phyloP scores from a whole-genome alignment of 2,888 invertebrate genomes.

The Meiosimyza decipiens region DNA sequence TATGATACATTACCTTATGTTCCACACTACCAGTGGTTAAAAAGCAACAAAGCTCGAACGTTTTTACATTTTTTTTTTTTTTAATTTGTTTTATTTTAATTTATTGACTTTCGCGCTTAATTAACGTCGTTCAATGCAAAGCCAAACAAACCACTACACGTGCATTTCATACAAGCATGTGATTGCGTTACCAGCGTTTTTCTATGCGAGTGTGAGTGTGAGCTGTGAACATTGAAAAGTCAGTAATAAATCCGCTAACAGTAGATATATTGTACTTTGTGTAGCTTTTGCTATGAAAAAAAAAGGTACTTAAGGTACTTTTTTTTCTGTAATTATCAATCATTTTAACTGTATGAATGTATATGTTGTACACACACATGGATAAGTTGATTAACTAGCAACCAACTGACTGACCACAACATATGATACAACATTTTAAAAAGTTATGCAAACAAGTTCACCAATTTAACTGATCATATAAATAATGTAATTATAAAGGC shows the following conservation, averaged over 20 bases:
- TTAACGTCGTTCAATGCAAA: conserved; percentile 11
- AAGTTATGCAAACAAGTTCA: no score
- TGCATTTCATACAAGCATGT: not conserved
- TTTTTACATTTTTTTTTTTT: no score
- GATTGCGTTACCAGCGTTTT: not conserved
- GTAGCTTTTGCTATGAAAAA: not conserved
- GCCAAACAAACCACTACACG: conserved; percentile 11
- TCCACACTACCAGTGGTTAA: no score
- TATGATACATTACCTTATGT: no score
- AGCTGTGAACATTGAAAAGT: not conserved
- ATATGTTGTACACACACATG: not conserved
- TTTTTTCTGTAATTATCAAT: not conserved
- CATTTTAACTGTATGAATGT: not conserved
- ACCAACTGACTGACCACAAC: no score
- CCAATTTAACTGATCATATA: no score
- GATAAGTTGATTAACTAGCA: not conserved
- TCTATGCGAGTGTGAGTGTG: no score
- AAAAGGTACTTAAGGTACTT: not conserved
- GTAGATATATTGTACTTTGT: not conserved
- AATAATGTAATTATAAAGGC: not conserved
- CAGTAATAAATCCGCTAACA: not conserved
- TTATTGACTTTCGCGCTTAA: conserved; percentile 31
- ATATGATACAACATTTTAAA: no score
- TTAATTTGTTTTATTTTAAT: no score
- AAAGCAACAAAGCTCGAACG: no score